Base-by-base conservation (phyloP, 2,113 vertebrate species). In the Shinisaurus crocodilurus region DNA sequence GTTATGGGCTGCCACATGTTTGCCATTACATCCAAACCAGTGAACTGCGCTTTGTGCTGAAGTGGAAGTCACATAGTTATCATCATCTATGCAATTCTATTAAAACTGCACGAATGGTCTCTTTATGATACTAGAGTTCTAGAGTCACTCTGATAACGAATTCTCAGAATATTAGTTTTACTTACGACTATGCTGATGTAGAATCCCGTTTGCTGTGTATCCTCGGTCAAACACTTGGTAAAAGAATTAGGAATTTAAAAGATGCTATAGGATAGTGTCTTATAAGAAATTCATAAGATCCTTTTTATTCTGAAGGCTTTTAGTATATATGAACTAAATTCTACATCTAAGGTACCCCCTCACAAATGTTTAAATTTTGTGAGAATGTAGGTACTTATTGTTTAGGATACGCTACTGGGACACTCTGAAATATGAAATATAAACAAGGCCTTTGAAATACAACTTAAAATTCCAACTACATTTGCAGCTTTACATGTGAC, bases 331-430 rank as follows among this genome's bases (percentile, higher is more conserved):
- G 43, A 87, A 60, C 18, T 48, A 80, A 80, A 88, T 65, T 77
- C 93, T 83, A 80, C 23, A 0, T 80, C 88, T 93, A 86, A 90
- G 89, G 20, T 85, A 91, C 72, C 54, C 72, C 76, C 82, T 91
- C 77, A 92, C 91, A 92, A 89, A 88, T 93, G 91, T 91, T 84
- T 93, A 93, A 93, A 95, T 85, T 88, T 82, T 70, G 60, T 84
- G 89, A 91, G n/a, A n/a, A n/a, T n/a, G n/a, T n/a, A n/a, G n/a
- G n/a, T n/a, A n/a, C n/a, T n/a, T n/a, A 23, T 63, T 2, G 18
- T 74, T 76, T 40, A 43, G 72, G 37, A 40, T 76, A 9, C 43
- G 74, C 40, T 76, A 76, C 37, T 8, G 18, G 7, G 50, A 20
- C 32, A 82, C n/a, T 43, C n/a, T 65, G 82, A 65, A 65, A 65